A percentile compares a stretch with the other conserved stretches of the same genome.
phyloP scores from a whole-genome alignment of 1,140 invertebrate species.

The Melanaphis sacchari region DNA sequence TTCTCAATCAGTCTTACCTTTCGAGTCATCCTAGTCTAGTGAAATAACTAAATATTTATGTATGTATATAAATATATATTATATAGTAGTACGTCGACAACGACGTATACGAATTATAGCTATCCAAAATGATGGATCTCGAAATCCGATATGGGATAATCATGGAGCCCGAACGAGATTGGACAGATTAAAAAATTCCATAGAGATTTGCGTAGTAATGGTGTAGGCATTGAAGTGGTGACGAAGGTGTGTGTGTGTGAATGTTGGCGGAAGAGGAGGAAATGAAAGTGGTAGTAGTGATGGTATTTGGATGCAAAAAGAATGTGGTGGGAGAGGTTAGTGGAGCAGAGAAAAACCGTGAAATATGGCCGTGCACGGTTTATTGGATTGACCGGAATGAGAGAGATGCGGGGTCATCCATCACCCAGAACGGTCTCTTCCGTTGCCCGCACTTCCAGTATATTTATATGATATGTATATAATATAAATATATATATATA shows the following conservation, averaged over 20 bases:
- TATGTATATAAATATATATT: not conserved
- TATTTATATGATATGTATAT: not conserved
- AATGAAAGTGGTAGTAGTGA: not conserved
- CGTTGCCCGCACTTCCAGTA: not conserved
- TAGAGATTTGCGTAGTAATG: not conserved
- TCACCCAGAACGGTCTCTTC: constrained; percentile 17
- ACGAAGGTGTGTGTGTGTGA: not conserved
- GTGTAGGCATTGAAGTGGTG: not conserved
- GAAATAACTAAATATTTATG: not conserved
- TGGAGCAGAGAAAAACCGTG: constrained; percentile 23
- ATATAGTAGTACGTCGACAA: not conserved
- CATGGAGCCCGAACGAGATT: not conserved
- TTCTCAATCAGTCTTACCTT: not conserved
- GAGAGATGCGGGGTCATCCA: constrained; percentile 49
- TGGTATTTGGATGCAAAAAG: constrained; percentile 27
- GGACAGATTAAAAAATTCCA: constrained; percentile 50
- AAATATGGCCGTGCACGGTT: constrained; percentile 39
- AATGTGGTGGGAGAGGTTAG: constrained; percentile 25
- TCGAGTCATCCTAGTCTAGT: not conserved
- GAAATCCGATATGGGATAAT: constrained; percentile 11
- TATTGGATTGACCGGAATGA: constrained; percentile 49
- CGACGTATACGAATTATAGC: not conserved
- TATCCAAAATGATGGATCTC: constrained; percentile 25
- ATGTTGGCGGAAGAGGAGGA: no score
- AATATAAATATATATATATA: constrained; percentile 3